Evolutionary conservation across 92 coral and sea anemone genomes (phyloP), one percentile per base, ranked within the genome.

Genomic region (Ricordea florida): DNA sequence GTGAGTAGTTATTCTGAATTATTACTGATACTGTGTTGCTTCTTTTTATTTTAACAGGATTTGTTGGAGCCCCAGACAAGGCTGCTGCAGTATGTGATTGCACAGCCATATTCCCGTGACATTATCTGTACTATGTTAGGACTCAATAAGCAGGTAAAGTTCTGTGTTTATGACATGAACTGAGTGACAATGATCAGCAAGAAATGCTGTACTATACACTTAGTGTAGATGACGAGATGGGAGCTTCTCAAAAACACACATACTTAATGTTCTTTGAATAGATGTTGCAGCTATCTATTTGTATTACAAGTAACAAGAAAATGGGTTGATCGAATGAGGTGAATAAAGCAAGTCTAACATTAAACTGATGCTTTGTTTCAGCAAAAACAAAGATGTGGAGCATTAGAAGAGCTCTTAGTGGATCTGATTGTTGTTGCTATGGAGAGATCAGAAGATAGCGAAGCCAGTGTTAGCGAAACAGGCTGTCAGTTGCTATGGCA

Each of bases 71-170:
- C 97, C 32, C 94, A 94, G 67, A 81, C 89, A 32, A 78, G 79
- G 26, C 85, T 94, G 37, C 85, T 91, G 29, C 91, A 82, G 58
- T 81, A 92, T 21, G 93, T 94, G n/a, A 87, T 91, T 23, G 93
- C 87, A 3, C 98, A 94, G 72, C 98, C 97, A 25, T 93, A 91
- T 71, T 94, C 98, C 8, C 86, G 97, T 68, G 98, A 94, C 61
- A 82, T 89, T 36, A 86, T 94, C 52, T 88, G 92, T 56, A 79
- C 97, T 8, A 78, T 94, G 71, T 75, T 94, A 64, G 92, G 93
- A 9, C 91, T 94, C 6, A 91, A 91, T 59, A 94, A 94, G 82
- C 90, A 86, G 97, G 98, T 94, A 78, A 45, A 45, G 5, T 10
- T 6, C 20, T 11, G 17, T 30, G 22, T 45, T n/a, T n/a, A n/a